Base-by-base conservation (phyloP, 1,140 invertebrate genomes). In the Sitodiplosis mosellana region DNA sequence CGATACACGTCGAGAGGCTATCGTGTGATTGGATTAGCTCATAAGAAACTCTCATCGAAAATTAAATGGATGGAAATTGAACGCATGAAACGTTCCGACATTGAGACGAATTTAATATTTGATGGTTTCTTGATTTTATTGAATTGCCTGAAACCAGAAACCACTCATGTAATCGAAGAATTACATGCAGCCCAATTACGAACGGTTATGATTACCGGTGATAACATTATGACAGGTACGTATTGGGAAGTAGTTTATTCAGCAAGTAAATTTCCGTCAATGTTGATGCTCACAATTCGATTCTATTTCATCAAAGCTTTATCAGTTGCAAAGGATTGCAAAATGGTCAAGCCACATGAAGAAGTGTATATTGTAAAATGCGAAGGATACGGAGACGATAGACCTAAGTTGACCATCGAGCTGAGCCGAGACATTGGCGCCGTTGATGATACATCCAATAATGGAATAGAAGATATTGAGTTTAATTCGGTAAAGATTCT, bases 151-250 rank as follows among this genome's bases (percentile, higher is more conserved):
- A 93, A 94, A 65, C 76, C 79, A 1, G 81, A 92, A 61, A 89
- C 86, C 0, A 77, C 74, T 22, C 74, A 75, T 11, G 76, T 88
- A 1, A 87, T 92, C 18, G 67, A 71, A 43, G 69, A 78, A 41
- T 66, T 93, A n/a, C 77, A 79, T 41, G 69, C 76, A 33, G 89
- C 90, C 2, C 75, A 81, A 52, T 87, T 95, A 55, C 74, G 85
- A 45, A 81, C 81, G 36, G 76, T 94, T 27, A 96, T 96, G 90
- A 85, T 94, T 1, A 96, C 91, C 54, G 89, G 88, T 40, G 91
- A 96, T 60, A 95, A 94, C 66, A 83, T 94, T 63, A 73, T 93
- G 59, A 95, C 90, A 0, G n/a, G n/a, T n/a, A n/a, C n/a, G n/a
- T n/a, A n/a, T n/a, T n/a, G n/a, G n/a, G n/a, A n/a, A n/a, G n/a